Conservation (phyloP, 2,113 vertebrate genomes). For the pig (Sus scrofa) region T2T-Sscrofa CM000826.6:45806001-45806500, state of each 20-base stretch:
- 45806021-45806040: no score
- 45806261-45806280: neutral
- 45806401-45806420: neutral
- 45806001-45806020: no score
- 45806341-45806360: neutral
- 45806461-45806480: neutral
- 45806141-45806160: neutral
- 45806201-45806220: accelerated
- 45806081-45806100: no score
- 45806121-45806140: neutral
- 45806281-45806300: neutral
- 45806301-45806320: neutral
- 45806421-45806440: neutral
- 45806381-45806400: neutral
- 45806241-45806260: neutral
- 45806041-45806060: no score
- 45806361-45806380: neutral
- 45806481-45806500: neutral
- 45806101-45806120: no score
- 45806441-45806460: neutral
- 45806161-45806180: neutral
- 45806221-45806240: neutral
- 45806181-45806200: neutral
- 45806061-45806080: no score
- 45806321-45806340: neutral